Percentiles rank a stretch among this genome's conserved stretches.
phyloP scores from a whole-genome alignment of 35 echinoderm and acorn worm genomes.

The Anneissia japonica region DNA sequence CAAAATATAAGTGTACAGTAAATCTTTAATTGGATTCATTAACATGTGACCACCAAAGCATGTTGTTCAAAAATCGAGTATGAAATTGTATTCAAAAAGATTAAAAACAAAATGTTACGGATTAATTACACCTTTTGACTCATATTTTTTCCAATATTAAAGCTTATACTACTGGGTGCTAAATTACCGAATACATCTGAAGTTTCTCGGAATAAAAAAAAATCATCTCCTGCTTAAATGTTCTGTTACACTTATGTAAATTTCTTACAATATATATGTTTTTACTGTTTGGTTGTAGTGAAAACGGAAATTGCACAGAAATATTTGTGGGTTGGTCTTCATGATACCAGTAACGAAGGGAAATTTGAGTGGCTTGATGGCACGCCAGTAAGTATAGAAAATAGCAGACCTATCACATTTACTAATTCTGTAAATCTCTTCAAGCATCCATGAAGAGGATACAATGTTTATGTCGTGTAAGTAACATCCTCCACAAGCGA shows the following conservation, averaged over 20 bases:
- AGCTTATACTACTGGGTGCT: neutral
- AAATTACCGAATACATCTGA: neutral
- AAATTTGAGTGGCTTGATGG: constrained; percentile 79
- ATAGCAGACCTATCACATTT: no score
- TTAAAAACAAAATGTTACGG: no score
- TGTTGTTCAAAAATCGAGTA: no score
- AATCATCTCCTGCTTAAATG: neutral
- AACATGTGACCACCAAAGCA: no score
- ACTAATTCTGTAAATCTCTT: no score
- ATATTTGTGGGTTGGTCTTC: constrained; percentile 69
- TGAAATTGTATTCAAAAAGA: no score
- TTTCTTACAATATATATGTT: neutral
- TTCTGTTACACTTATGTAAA: neutral
- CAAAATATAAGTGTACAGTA: no score
- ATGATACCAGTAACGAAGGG: constrained; percentile 47
- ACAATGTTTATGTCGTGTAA: no score
- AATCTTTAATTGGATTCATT: no score
- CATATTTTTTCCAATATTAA: neutral
- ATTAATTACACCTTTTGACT: no score
- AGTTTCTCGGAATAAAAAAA: neutral
- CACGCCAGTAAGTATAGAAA: constrained; percentile 60
- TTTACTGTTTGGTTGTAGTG: constrained; percentile 34
- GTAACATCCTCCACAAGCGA: no score
- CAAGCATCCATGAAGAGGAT: no score
- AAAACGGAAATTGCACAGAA: constrained; percentile 23